Percentiles rank a stretch among this genome's conserved stretches.
Evolutionary conservation across 2,113 vertebrate genomes (phyloP).

Genomic region (Sebastes fasciatus): DNA sequence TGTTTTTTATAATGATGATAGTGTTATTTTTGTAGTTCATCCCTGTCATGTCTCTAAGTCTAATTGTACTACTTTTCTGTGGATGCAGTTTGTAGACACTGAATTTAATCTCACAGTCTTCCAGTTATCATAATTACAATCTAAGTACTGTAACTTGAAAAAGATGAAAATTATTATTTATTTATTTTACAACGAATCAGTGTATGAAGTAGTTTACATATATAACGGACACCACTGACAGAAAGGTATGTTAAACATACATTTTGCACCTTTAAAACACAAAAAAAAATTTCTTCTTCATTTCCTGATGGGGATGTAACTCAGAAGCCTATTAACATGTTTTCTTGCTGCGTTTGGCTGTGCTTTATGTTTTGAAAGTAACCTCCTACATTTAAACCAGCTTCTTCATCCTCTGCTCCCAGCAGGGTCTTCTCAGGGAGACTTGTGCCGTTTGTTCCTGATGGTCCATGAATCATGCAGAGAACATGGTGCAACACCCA

Average conservation of each 20-base stretch:
- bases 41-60: neutral
- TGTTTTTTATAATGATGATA: neutral
- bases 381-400: neutral
- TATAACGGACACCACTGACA: neutral
- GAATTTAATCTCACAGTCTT: neutral
- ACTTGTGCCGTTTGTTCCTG: conserved; percentile 91
- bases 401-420: conserved; percentile 6
- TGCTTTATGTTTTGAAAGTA: neutral
- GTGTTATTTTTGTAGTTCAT: neutral
- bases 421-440: conserved; percentile 81
- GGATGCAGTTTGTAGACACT: neutral
- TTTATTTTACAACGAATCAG: neutral
- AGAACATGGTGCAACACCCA: conserved; percentile 91
- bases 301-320: no score
- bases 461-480: conserved; percentile 93
- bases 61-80: neutral
- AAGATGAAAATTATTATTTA: no score
- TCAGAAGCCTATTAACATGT: neutral
- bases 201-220: neutral
- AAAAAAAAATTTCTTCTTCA: neutral
- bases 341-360: neutral
- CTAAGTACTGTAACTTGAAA: neutral
- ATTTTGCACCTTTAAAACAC: neutral
- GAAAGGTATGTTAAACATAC: neutral
- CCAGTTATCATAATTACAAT: neutral